Conservation (phyloP, 1,140 invertebrate species). For the Dolichoris vasculosae region DNA sequence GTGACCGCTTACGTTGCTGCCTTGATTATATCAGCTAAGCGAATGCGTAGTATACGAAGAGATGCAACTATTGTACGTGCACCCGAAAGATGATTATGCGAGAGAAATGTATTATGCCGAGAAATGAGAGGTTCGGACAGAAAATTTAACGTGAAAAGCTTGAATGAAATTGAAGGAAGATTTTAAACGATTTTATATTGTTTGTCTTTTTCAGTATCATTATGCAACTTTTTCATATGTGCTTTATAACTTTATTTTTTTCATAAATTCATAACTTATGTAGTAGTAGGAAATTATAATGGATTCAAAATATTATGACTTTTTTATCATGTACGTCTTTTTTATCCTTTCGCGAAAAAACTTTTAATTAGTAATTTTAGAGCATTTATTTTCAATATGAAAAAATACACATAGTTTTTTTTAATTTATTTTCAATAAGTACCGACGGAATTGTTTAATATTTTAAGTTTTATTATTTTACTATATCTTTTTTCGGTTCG, state of each 20-base stretch:
- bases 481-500: no score
- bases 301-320: no score
- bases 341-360: no score
- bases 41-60: not conserved
- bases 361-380: no score
- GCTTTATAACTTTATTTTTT: not conserved
- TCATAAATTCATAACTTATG: no score
- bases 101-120: slow-evolving; percentile 10
- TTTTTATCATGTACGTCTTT: no score
- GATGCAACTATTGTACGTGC: not conserved
- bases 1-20: not conserved
- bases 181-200: not conserved
- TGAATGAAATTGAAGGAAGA: not conserved
- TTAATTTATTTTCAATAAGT: no score
- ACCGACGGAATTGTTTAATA: no score
- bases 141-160: not conserved
- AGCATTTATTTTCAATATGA: no score
- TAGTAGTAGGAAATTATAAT: no score
- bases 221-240: not conserved
- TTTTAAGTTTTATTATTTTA: no score
- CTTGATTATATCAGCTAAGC: not conserved
- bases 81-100: slow-evolving; percentile 2
- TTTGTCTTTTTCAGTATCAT: not conserved
- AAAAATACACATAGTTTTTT: no score
- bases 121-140: not conserved